Evolutionary conservation across 2,888 invertebrate species (phyloP).

Genomic region (Petrophora chlorosata): DNA sequence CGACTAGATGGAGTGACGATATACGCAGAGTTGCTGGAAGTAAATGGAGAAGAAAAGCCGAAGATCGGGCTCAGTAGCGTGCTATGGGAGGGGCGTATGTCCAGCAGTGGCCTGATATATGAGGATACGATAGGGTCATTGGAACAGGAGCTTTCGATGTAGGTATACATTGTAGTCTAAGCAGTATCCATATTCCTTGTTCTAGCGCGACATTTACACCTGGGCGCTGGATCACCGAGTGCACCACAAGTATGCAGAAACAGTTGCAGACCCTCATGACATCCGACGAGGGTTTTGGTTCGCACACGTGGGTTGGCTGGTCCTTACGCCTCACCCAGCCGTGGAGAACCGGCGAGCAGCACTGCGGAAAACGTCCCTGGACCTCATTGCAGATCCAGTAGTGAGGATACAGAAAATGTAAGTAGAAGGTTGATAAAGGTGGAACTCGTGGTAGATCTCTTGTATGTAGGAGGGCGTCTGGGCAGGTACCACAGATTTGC

Average conservation of each 20-base stretch:
- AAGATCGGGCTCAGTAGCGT: no score
- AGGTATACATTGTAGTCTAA: no score
- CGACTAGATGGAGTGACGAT: no score
- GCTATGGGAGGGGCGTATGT: no score
- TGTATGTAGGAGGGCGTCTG: no score
- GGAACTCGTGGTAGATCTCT: no score
- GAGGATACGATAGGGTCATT: not conserved
- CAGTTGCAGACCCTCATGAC: conserved; percentile 93
- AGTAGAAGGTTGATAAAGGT: conserved; percentile 39
- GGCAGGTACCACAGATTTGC: no score
- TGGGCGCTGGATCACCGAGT: conserved; percentile 95
- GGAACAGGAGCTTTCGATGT: no score
- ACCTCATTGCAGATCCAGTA: conserved; percentile 88
- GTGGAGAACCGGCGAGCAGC: conserved; percentile 87
- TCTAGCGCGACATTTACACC: conserved; percentile 91
- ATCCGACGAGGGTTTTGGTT: conserved; percentile 94
- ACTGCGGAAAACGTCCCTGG: conserved; percentile 84
- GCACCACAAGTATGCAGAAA: conserved; percentile 95
- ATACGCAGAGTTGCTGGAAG: no score
- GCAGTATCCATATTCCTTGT: conserved; percentile 39
- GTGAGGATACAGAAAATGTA: conserved; percentile 90
- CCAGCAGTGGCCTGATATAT: no score
- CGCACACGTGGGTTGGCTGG: conserved; percentile 96
- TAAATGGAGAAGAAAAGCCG: no score
- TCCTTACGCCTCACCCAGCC: conserved; percentile 92